Base-by-base conservation (phyloP, 2,113 vertebrate species). In the Odocoileus virginianus region DNA sequence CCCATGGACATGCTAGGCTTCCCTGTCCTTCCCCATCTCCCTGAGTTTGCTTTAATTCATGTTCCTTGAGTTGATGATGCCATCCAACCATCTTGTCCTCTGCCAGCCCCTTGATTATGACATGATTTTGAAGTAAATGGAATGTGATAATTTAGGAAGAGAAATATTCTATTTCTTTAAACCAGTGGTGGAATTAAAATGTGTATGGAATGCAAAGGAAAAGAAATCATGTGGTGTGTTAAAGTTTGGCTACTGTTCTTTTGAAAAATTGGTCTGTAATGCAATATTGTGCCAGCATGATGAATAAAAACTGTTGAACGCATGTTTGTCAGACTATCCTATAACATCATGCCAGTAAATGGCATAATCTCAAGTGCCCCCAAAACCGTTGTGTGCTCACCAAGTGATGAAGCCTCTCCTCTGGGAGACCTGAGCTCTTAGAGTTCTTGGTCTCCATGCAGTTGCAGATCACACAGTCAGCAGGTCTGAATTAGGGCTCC, bases 401-500 rank as follows among this genome's bases (percentile, higher is more conserved):
- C 23, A 21, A 64, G 54, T 17, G 19, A 4, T 57, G 50, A 58
- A 9, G 19, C 12, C 58, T 60, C 7, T 28, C 11, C 50, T 36
- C 33, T 9, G 28, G 64, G 28, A 45, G 6, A 19, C 64, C 9
- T 8, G 27, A 17, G 50, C 40, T 79, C 57, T 50, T 47, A 71
- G 47, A 36, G 88, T 81, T 88, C 87, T 52, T 7, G 27, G 84
- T 96, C 36, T n/a, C 15, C 78, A 25, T 83, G 78, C 43, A 91
- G 47, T 27, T 96, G 94, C 58, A 97, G 95, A 84, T 94, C 81
- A 57, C 47, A 88, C 79, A 50, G 92, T 79, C 91, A 87, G 95
- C 76, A 83, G 36, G 71, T 71, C n/a, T 90, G 97, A 92, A 96
- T 94, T 81, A 98, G 27, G 89, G n/a, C 54, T 97, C n/a, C n/a